Conservation (phyloP, 2,888 invertebrate species). For the Doris montereyensis region DNA sequence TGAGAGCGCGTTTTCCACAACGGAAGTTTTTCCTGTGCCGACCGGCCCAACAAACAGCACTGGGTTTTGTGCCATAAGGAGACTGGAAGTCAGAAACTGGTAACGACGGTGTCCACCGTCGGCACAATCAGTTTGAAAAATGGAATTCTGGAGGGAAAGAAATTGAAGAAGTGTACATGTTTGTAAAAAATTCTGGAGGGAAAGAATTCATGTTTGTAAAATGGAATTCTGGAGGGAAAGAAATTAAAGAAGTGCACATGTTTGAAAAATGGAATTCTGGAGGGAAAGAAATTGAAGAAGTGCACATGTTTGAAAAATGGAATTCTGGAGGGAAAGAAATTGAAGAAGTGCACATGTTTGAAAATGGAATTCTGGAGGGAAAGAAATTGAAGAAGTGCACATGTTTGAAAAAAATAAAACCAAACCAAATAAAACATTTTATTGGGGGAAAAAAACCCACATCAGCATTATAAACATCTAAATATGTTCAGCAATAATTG, state of each 20-base stretch:
- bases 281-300: too few species aligned
- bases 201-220: not conserved
- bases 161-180: constrained; percentile 28
- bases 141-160: constrained; percentile 77
- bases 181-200: not conserved
- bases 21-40: constrained; percentile 87
- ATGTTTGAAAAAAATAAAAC: not conserved
- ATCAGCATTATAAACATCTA: too few species aligned
- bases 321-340: too few species aligned
- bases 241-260: too few species aligned
- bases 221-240: too few species aligned
- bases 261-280: too few species aligned
- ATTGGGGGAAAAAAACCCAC: not conserved
- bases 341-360: too few species aligned
- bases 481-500: too few species aligned
- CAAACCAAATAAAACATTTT: too few species aligned
- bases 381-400: constrained; percentile 29
- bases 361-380: constrained; percentile 76
- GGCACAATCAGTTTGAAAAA: constrained; percentile 90
- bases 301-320: constrained; percentile 89
- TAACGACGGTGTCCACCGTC: constrained; percentile 90
- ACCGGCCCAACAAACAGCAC: constrained; percentile 87
- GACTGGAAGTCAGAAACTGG: constrained; percentile 80
- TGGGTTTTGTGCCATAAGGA: constrained; percentile 80
- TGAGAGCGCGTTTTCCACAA: constrained; percentile 81